Evolutionary conservation across 1,140 invertebrate genomes (phyloP).

Genomic region (Ceratitis capitata): DNA sequence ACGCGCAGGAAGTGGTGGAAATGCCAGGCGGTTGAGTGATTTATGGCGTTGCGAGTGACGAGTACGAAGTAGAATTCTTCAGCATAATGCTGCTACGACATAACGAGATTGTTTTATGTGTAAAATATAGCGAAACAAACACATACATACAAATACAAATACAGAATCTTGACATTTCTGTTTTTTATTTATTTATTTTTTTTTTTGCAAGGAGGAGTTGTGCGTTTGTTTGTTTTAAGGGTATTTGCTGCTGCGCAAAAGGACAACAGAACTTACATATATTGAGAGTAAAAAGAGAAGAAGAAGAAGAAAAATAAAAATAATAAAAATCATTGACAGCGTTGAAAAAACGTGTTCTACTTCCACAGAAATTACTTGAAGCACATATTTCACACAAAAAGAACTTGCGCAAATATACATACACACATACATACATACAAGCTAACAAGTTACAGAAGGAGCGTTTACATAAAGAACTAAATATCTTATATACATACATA

Average conservation of each 20-base stretch:
- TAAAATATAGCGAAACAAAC: conserved; percentile 47
- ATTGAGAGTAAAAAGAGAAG: not conserved
- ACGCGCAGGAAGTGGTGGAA: conserved; percentile 43
- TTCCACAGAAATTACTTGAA: conserved; percentile 10
- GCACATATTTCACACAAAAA: conserved; percentile 17
- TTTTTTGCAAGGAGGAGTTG: not conserved
- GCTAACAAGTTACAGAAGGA: too few relatives aligned
- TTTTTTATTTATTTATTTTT: too few relatives aligned
- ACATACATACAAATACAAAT: not conserved
- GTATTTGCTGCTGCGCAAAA: conserved; percentile 38
- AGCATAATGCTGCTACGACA: conserved; percentile 62
- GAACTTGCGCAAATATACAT: not conserved
- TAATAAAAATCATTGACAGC: not conserved
- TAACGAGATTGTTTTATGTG: conserved; percentile 65
- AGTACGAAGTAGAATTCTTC: conserved; percentile 64
- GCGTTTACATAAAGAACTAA: too few relatives aligned
- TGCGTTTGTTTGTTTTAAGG: not conserved
- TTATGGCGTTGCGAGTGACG: conserved; percentile 62
- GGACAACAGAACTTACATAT: not conserved
- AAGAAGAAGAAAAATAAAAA: not conserved
- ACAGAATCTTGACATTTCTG: not conserved
- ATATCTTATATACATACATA: not conserved
- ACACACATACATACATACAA: too few relatives aligned
- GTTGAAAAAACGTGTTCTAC: too few relatives aligned
- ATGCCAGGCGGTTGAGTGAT: conserved; percentile 63